phyloP scores from a whole-genome alignment of 1,140 invertebrate species.

The Hylyphantes graminicola region DNA sequence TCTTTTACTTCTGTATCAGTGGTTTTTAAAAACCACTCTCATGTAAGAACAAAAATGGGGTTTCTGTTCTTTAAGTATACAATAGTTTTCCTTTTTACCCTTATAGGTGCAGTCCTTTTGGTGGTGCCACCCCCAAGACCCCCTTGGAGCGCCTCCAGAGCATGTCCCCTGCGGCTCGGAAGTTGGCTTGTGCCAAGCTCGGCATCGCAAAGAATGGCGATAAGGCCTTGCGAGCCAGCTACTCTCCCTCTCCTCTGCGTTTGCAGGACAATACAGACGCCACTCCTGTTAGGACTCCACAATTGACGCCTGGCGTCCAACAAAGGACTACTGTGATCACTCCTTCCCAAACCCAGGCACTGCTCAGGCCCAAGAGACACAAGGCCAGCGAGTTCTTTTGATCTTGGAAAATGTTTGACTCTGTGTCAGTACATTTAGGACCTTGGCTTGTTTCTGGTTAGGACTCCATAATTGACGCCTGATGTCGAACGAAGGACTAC shows the following conservation, averaged over 20 bases:
- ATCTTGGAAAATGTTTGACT: neutral
- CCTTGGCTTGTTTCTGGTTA: neutral
- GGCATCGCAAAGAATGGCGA: conserved; percentile 69
- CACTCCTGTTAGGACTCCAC: neutral
- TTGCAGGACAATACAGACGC: conserved; percentile 40
- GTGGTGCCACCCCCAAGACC: conserved; percentile 60
- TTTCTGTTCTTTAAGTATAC: too few relatives aligned
- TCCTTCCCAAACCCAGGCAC: neutral
- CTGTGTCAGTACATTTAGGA: too few relatives aligned
- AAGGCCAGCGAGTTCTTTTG: conserved; percentile 61
- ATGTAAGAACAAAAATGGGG: too few relatives aligned
- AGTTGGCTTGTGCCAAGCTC: conserved; percentile 76
- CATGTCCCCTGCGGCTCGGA: conserved; percentile 94
- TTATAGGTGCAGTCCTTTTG: conserved; percentile 62
- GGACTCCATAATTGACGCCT: neutral
- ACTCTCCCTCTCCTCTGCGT: conserved; percentile 69
- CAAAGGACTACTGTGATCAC: conserved; percentile 3
- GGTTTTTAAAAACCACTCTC: too few relatives aligned
- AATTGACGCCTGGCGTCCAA: neutral
- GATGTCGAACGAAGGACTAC: neutral
- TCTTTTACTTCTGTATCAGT: too few relatives aligned
- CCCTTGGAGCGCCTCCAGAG: conserved; percentile 81
- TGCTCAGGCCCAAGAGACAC: conserved; percentile 27
- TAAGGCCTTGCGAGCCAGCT: conserved; percentile 71
- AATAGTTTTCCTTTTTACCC: conserved; percentile 60